Percentiles rank a stretch among this genome's conserved stretches.
Conservation (phyloP, 2,888 invertebrate genomes). For the Cancer borealis region DNA sequence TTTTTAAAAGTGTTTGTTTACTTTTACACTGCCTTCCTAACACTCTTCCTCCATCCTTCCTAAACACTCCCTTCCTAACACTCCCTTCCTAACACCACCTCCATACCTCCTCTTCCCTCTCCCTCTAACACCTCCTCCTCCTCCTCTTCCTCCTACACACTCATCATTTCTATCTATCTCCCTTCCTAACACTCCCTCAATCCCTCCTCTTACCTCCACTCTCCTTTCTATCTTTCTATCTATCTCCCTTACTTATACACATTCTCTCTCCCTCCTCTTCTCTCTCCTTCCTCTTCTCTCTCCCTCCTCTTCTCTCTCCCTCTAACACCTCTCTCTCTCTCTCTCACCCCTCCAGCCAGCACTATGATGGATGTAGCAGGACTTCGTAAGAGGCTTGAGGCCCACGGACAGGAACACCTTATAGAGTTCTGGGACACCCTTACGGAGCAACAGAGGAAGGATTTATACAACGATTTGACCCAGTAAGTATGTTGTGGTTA, state of each 20-base stretch:
- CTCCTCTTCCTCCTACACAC: not conserved
- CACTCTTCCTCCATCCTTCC: not conserved
- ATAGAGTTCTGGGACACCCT: slow-evolving; percentile 90
- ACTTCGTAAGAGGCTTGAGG: slow-evolving; percentile 80
- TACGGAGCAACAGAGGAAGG: slow-evolving; percentile 84
- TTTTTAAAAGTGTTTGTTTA: no score
- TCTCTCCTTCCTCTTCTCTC: no score
- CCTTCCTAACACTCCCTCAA: not conserved
- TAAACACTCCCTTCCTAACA: not conserved
- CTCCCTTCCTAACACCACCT: not conserved
- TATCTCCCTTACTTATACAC: not conserved
- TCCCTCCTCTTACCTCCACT: not conserved
- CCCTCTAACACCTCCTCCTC: not conserved
- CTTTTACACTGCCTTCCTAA: not conserved
- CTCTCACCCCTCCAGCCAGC: not conserved
- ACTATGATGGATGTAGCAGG: slow-evolving; percentile 76
- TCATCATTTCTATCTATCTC: not conserved
- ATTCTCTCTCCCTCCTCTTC: not conserved
- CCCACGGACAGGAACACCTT: slow-evolving; percentile 89
- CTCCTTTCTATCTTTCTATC: not conserved
- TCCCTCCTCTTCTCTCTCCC: no score
- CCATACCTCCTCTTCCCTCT: not conserved
- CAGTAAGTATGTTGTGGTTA: slow-evolving; percentile 80
- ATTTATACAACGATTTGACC: slow-evolving; percentile 84
- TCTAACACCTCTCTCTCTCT: not conserved